Evolutionary conservation across 2,113 vertebrate genomes (phyloP).

Genomic region (Potamarius usumacintae): DNA sequence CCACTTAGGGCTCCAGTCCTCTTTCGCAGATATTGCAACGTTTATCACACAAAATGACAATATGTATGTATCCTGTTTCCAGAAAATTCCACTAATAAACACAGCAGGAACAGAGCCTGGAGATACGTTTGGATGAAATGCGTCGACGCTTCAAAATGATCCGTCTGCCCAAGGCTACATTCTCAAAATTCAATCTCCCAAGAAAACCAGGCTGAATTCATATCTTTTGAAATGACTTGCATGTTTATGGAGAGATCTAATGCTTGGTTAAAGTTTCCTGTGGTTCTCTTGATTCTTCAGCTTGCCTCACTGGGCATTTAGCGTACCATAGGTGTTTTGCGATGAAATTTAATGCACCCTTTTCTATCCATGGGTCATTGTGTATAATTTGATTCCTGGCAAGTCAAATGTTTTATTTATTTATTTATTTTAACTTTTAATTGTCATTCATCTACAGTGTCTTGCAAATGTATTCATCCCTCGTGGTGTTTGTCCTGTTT

Average conservation of each 20-base stretch:
- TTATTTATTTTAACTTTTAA: not conserved
- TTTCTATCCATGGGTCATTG: not conserved
- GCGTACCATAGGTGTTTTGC: not conserved
- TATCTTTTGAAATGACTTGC: conserved; percentile 23
- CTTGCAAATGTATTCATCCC: too few species aligned
- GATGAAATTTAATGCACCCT: not conserved
- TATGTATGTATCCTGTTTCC: not conserved
- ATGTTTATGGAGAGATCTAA: conserved; percentile 6
- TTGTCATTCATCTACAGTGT: not conserved
- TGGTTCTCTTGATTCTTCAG: conserved; percentile 12
- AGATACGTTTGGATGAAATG: conserved; percentile 36
- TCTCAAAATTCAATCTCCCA: conserved; percentile 29
- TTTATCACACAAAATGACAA: conserved; percentile 29
- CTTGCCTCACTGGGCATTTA: not conserved
- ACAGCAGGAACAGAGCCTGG: conserved; percentile 23
- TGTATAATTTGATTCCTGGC: not conserved
- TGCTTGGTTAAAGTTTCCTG: conserved; percentile 11
- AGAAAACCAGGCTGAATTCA: not conserved
- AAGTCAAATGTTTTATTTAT: not conserved
- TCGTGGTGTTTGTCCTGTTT: too few species aligned
- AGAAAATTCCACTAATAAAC: conserved; percentile 38
- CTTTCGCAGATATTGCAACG: not conserved
- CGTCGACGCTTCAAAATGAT: conserved; percentile 8
- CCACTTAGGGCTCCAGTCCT: not conserved
- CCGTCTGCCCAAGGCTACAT: not conserved